These are phyloP conservation scores for Poecilia velifera DNA, from an alignment of 2,797 vertebrate genomes.

Conservation along the genomic window DNA sequence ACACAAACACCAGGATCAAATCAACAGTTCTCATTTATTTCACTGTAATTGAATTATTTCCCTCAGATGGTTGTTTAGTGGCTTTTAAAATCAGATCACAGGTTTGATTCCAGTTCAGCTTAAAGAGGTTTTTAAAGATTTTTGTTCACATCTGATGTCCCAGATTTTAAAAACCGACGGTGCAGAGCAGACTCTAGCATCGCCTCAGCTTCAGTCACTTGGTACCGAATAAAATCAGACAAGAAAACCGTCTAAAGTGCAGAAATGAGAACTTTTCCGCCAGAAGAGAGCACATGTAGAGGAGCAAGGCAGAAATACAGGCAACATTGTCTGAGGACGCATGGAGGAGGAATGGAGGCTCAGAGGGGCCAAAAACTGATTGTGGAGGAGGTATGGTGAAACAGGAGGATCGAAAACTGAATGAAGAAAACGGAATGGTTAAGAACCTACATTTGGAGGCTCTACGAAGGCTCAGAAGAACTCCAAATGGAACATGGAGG, in stretches of 20 bases:
- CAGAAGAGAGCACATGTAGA: background rate
- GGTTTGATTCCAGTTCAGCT: slow-evolving; percentile 10
- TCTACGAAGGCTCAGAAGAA: background rate
- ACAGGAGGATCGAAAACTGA: background rate
- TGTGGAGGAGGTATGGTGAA: background rate
- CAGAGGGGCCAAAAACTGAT: background rate
- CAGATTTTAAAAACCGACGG: background rate
- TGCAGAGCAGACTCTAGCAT: background rate
- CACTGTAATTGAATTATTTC: background rate
- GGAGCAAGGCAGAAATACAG: background rate
- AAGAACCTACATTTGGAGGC: background rate
- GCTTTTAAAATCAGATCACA: slow-evolving; percentile 14
- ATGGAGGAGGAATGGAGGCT: background rate
- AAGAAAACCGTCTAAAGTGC: slow-evolving; percentile 19
- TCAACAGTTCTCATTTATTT: slow-evolving; percentile 1
- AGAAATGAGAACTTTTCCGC: slow-evolving; percentile 13
- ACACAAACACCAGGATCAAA: background rate
- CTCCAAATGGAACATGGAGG: background rate
- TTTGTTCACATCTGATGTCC: slow-evolving; percentile 3
- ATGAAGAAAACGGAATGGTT: background rate
- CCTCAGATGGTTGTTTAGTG: slow-evolving; percentile 12
- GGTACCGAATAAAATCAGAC: slow-evolving; percentile 5
- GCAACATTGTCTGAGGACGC: background rate
- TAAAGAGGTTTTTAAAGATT: slow-evolving; percentile 3
- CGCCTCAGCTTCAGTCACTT: slow-evolving; percentile 3